phyloP scores from a whole-genome alignment of 2,888 invertebrate genomes.

The Mythimna loreyi region DNA sequence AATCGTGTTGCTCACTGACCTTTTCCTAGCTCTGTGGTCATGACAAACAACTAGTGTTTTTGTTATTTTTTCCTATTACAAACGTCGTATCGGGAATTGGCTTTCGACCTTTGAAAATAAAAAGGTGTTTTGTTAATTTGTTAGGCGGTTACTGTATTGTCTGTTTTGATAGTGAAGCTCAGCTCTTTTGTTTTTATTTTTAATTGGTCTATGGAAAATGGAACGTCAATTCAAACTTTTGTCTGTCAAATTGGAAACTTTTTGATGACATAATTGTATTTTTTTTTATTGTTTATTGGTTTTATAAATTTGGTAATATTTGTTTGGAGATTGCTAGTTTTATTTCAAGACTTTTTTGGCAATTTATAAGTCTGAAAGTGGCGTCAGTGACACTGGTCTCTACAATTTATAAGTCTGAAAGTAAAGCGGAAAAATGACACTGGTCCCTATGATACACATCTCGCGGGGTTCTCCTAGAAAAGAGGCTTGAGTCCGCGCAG shows the following conservation, averaged over 20 bases:
- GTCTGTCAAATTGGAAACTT: constrained; percentile 8
- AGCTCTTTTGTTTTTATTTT: constrained; percentile 23
- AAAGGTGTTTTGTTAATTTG: constrained; percentile 37
- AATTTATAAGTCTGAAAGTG: no score
- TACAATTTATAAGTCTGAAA: no score
- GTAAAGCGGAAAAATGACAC: no score
- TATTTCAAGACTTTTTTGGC: no score
- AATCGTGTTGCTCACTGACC: no score
- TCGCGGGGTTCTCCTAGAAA: no score
- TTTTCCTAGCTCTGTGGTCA: background rate
- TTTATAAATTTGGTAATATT: background rate
- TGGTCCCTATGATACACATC: no score
- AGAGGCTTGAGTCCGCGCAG: no score
- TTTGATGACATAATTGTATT: background rate
- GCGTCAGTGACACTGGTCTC: no score
- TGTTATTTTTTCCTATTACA: constrained; percentile 32
- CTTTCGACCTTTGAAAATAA: constrained; percentile 36
- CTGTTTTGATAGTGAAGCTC: constrained; percentile 14
- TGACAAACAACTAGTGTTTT: constrained; percentile 5
- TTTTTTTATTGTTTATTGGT: background rate
- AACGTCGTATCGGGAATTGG: constrained; percentile 41
- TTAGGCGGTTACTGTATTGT: constrained; percentile 18
- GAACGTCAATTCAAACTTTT: constrained; percentile 2
- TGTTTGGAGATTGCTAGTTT: no score
- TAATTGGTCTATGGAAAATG: constrained; percentile 13